These are phyloP conservation scores for Scomber colias DNA, from an alignment of 2,113 vertebrate species.

Conservation along the genomic window DNA sequence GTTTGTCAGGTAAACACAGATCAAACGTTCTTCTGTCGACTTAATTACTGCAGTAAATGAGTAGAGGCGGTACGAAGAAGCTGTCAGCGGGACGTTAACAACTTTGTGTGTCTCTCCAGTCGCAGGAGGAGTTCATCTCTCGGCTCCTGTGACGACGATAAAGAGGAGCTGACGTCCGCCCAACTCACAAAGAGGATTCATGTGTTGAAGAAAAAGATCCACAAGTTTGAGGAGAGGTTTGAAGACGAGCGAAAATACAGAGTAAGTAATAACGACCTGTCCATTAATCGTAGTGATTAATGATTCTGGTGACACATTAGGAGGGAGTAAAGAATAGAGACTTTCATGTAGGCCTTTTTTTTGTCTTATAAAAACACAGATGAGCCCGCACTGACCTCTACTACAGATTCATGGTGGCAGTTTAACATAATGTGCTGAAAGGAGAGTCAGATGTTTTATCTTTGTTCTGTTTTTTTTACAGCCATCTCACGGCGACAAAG, in stretches of 20 bases:
- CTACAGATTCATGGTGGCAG: too few species aligned
- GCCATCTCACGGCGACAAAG: constrained; percentile 98
- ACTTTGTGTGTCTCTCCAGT: constrained; percentile 64
- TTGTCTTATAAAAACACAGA: too few species aligned
- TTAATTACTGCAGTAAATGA: too few species aligned
- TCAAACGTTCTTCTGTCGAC: too few species aligned
- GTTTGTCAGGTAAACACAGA: constrained; percentile 90
- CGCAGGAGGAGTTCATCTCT: constrained; percentile 94
- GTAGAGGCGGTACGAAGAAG: not conserved
- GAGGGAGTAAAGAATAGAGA: too few species aligned
- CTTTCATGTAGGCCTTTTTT: too few species aligned
- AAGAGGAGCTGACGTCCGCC: constrained; percentile 90
- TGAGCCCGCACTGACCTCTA: too few species aligned
- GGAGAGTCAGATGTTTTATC: not conserved
- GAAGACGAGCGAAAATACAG: constrained; percentile 97
- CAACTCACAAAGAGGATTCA: constrained; percentile 97
- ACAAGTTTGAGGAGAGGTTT: constrained; percentile 94
- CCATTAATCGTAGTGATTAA: not conserved
- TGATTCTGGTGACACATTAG: not conserved
- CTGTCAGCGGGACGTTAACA: not conserved
- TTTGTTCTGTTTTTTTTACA: constrained; percentile 57
- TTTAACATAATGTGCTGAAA: not conserved
- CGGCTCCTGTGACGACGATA: constrained; percentile 92
- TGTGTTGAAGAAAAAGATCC: constrained; percentile 95
- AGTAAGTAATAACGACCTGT: constrained; percentile 73